Evolutionary conservation across 2,797 vertebrate species (phyloP).

Genomic region (Anableps anableps): DNA sequence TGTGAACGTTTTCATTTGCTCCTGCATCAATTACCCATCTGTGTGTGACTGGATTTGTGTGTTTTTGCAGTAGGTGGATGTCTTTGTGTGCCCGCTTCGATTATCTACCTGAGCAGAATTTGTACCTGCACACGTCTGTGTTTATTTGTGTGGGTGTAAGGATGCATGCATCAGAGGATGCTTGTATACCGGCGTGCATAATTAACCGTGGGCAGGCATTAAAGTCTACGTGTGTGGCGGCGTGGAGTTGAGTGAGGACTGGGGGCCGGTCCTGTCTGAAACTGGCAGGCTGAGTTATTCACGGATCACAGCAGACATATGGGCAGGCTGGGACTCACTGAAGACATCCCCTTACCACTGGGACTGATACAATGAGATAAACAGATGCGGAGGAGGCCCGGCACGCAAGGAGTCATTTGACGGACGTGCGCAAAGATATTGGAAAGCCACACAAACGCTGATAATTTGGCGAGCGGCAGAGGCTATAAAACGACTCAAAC

Average conservation of each 20-base stretch:
- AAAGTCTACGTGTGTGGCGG: conserved; percentile 31
- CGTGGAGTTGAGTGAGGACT: conserved; percentile 41
- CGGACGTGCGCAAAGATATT: conserved; percentile 26
- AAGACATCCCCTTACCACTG: conserved; percentile 74
- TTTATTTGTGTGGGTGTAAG: conserved; percentile 50
- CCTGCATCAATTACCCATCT: conserved; percentile 67
- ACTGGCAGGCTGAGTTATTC: conserved; percentile 77
- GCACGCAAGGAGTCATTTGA: conserved; percentile 48
- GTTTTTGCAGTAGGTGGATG: conserved; percentile 28
- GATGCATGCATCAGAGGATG: conserved; percentile 53
- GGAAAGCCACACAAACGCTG: conserved; percentile 15
- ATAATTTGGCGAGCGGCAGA: conserved; percentile 21
- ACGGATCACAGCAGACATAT: conserved; percentile 81
- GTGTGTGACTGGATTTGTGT: conserved; percentile 46
- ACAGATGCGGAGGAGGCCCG: conserved; percentile 72
- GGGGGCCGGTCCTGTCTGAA: conserved; percentile 62
- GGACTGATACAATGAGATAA: conserved; percentile 74
- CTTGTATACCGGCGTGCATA: conserved; percentile 64
- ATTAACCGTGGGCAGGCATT: conserved; percentile 54
- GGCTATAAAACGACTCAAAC: background rate
- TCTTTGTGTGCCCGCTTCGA: conserved; percentile 47
- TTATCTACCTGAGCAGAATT: conserved; percentile 66
- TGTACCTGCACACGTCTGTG: conserved; percentile 53
- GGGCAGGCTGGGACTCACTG: conserved; percentile 72
- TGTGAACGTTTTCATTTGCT: conserved; percentile 46